These are phyloP conservation scores for Luidia sarsii DNA, from an alignment of 53 echinoderm and acorn worm genomes.

Conservation along the genomic window DNA sequence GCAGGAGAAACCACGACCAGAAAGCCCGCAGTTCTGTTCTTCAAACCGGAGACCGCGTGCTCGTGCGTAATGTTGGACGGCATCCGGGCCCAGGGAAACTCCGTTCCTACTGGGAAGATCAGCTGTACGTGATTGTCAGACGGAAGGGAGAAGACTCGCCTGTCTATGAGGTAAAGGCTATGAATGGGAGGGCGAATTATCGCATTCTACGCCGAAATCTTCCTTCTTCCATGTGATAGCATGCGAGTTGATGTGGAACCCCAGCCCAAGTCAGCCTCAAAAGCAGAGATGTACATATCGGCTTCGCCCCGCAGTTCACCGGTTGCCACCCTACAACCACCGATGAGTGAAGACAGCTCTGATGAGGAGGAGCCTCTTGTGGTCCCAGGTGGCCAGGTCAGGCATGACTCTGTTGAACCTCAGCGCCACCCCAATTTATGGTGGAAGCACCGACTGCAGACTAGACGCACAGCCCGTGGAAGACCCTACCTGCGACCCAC, in stretches of 20 bases:
- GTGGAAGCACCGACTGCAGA: too few species aligned
- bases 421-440: too few species aligned
- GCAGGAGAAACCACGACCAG: slow-evolving; percentile 49
- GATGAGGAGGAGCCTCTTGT: not conserved
- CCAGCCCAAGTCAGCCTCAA: not conserved
- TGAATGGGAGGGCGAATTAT: slow-evolving; percentile 25
- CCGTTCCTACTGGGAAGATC: slow-evolving; percentile 54
- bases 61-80: slow-evolving; percentile 48
- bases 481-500: too few species aligned
- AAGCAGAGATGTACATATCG: too few species aligned
- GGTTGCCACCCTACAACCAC: too few species aligned
- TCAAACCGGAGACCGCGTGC: slow-evolving; percentile 61
- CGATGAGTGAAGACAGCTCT: not conserved
- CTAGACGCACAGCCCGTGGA: not conserved
- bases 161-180: slow-evolving; percentile 62
- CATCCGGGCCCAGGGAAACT: slow-evolving; percentile 64
- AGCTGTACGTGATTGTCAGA: slow-evolving; percentile 52
- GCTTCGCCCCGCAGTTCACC: too few species aligned
- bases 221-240: slow-evolving; percentile 54
- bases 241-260: slow-evolving; percentile 18
- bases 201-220: slow-evolving; percentile 47
- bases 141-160: slow-evolving; percentile 51
- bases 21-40: slow-evolving; percentile 21
- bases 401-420: too few species aligned
- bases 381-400: too few species aligned